Conservation (phyloP, 2,113 vertebrate genomes). For the Mastomys coucha region DNA sequence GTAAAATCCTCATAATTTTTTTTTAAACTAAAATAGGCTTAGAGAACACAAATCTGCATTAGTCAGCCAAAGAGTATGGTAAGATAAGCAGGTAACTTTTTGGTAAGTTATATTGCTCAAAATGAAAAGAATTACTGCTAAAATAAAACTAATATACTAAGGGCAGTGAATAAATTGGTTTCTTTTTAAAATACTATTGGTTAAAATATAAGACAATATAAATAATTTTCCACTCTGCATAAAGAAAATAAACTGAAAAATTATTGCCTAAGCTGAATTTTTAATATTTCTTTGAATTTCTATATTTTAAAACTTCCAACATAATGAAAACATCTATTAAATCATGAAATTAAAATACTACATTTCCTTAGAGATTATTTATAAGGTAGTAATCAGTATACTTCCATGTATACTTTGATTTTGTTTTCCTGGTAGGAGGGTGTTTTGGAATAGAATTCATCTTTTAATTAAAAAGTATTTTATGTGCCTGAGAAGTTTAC, state of each 20-base stretch:
- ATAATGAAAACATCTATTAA: slow-evolving; percentile 33
- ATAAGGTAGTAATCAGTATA: background rate
- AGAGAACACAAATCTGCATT: background rate
- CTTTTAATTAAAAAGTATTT: background rate
- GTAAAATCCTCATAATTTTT: slow-evolving; percentile 81
- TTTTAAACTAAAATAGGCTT: background rate
- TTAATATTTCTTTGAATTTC: slow-evolving; percentile 54
- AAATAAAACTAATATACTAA: background rate
- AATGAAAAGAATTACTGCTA: slow-evolving; percentile 43
- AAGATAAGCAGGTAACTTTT: background rate
- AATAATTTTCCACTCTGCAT: background rate
- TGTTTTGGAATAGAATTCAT: slow-evolving; percentile 40
- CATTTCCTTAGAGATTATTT: slow-evolving; percentile 41
- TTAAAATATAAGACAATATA: slow-evolving; percentile 49
- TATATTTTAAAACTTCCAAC: slow-evolving; percentile 33
- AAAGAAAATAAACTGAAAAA: slow-evolving; percentile 23
- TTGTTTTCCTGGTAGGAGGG: slow-evolving; percentile 14
- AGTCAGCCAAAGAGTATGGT: background rate
- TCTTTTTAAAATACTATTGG: slow-evolving; percentile 46
- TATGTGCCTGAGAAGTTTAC: background rate
- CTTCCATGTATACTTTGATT: slow-evolving; percentile 31
- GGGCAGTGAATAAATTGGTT: background rate
- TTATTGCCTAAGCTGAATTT: slow-evolving; percentile 41
- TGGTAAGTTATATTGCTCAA: background rate
- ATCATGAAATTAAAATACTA: slow-evolving; percentile 30